Evolutionary conservation across 2,888 invertebrate genomes (phyloP).

Genomic region (Hyposoter dolosus): DNA sequence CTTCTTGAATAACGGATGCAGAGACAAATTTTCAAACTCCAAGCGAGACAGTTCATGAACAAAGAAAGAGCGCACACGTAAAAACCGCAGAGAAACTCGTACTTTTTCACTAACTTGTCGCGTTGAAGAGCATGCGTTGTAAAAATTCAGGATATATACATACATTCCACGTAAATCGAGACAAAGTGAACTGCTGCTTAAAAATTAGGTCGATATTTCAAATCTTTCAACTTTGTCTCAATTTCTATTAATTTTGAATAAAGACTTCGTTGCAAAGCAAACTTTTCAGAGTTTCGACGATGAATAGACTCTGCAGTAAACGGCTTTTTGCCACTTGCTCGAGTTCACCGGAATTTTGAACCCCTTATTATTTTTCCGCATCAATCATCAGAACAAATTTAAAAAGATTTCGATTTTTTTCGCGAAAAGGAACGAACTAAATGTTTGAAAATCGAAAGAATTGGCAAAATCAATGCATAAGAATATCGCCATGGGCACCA

Average conservation of each 20-base stretch:
- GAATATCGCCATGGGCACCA: neutral
- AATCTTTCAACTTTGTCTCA: neutral
- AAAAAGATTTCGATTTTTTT: neutral
- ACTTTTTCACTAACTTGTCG: neutral
- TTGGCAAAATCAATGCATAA: neutral
- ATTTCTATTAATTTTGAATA: neutral
- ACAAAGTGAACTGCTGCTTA: neutral
- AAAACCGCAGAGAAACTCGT: conserved; percentile 1
- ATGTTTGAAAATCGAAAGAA: neutral
- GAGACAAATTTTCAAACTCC: neutral
- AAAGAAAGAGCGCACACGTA: neutral
- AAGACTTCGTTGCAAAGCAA: neutral
- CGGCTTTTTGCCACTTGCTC: neutral
- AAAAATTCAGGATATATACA: neutral
- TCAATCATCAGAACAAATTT: neutral
- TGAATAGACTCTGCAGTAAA: neutral
- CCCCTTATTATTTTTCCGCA: neutral
- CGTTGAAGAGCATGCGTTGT: neutral
- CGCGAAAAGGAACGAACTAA: conserved; percentile 29
- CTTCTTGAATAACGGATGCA: neutral
- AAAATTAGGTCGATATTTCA: neutral
- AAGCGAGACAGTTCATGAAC: neutral
- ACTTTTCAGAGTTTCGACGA: neutral
- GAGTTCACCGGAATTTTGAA: neutral
- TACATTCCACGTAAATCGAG: neutral